Evolutionary conservation across 2,888 invertebrate genomes (phyloP), one percentile per base, ranked within the genome.

Genomic region (Boloria euphrosyne): DNA sequence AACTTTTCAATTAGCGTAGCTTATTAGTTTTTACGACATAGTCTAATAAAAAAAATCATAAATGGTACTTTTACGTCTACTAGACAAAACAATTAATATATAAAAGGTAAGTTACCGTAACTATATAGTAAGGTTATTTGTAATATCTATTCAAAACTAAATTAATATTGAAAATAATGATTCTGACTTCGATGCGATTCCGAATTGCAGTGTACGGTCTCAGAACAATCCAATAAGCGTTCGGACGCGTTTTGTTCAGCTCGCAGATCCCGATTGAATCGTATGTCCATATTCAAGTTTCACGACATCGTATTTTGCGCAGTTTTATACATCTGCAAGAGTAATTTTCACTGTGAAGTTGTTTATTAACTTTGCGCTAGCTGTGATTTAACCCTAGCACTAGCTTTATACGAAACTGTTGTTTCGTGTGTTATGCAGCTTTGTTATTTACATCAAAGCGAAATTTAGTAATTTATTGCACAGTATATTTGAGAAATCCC

Each of bases 171-270:
- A 65, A 67, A 64, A 67, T 71, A 67, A 68, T 65, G 68, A 64
- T 57, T 67, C 62, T 66, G 69, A 67, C 66, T 61, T 66, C 62
- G 60, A 62, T 62, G 60, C 52, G 54, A 63, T 65, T 69, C 64
- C 67, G 65, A 67, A 70, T 73, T 69, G 65, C 73, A 65, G 64
- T 66, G 71, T 71, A 70, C 67, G 67, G 68, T 71, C 69, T 55
- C 70, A 72, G 71, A 72, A 70, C 73, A 73, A 75, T 73, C 71
- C 73, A 74, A 74, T 74, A 73, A 73, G 74, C 73, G 52, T 72
- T 69, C 58, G 55, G 62, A 53, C 62, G 69, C 65, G 69, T 71
- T 71, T 70, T 72, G 70, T 67, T 71, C 70, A 65, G 66, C 68
- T 68, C 66, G 70, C 72, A 70, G 62, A 66, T 66, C 66, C 66